Base-by-base conservation (phyloP, 2,113 vertebrate genomes). In the Megaceryle maxima region DNA sequence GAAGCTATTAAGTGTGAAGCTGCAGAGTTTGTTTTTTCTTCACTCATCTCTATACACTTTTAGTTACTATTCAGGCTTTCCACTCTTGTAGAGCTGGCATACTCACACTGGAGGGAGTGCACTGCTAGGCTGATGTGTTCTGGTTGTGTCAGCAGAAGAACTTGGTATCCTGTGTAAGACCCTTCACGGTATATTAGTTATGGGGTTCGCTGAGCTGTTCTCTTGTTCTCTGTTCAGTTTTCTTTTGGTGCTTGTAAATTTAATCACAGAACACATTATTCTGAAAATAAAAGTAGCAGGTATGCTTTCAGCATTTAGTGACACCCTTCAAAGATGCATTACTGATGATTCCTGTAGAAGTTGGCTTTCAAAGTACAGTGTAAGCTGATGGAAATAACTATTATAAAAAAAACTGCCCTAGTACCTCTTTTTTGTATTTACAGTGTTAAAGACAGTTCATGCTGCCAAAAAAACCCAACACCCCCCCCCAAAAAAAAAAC, bases 101-200 rank as follows among this genome's bases (percentile, higher is more conserved):
- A 12, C n/a, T 39, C 6, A 0, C 11, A 5, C 4, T 28, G 16
- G 66, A 72, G 44, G 35, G 37, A 39, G 22, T 37, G 20, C 4
- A 0, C 64, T 31, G 48, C 11, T 53, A 60, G 35, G 29, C 39
- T 83, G 29, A 44, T 0, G 0, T 44, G 35, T 57, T 82, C 44
- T 68, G 43, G 16, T 77, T 24, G 5, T 20, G 48, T 46, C 39
- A 78, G 8, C 56, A 87, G 60, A 63, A 63, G 57, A 82, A 18
- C 26, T 39, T 56, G 14, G 16, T 73, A 44, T 73, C 35, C 77
- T 77, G 28, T 56, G 22, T 18, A 78, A 76, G 64, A 51, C n/a
- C 16, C 51, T 85, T 77, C 15, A 3, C 43, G 46, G 19, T 59
- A 1, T 10, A 4, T 22, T 22, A 20, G 13, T 63, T 44, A 24